Evolutionary conservation across 2,113 vertebrate species (phyloP), one percentile per base, ranked within the genome.

Genomic region (Rhombomys opimus): DNA sequence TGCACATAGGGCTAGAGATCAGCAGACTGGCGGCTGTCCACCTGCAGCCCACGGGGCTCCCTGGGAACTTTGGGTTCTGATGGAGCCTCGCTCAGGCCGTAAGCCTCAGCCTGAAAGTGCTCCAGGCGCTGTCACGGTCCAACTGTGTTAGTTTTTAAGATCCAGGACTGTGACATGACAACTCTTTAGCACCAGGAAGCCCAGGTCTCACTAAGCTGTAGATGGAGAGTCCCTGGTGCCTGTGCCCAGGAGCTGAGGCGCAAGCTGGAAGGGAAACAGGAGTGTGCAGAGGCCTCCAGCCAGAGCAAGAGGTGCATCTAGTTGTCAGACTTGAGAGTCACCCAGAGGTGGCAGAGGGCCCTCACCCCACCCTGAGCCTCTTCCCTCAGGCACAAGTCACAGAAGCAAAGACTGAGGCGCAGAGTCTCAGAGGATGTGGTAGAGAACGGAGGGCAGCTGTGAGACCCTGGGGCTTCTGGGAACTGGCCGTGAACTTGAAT

Each of bases 391-490:
- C 46, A 46, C 46, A 46, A 5, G 46, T 94, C 89, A 84, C 32
- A 72, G 90, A 65, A 92, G 68, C 57, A 68, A 72, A 93, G 73
- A 38, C 73, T 17, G 80, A 91, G 70, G 46, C 59, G 6, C 25
- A 76, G 20, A 54, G 7, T 52, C 9, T 7, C 63, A 1, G 13
- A 63, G 20, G 65, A 35, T 13, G 23, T 7, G 14, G 70, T 17
- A 70, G 93, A n/a, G 91, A 82, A 75, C 67, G 17, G 5, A n/a
- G 59, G 30, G 57, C 84, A 52, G 14, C 57, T 27, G 23, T 84
- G 57, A 92, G n/a, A 6, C 63, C 20, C 38, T 20, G 9, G n/a
- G 30, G 46, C 75, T 91, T 94, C 88, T 91, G 68, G 93, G 85
- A 70, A 46, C 8, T 7, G 72, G 41, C 82, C 3, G 0, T 15